Conservation (phyloP, 64 coral and sea anemone genomes). For the Exaiptasia diaphana region DNA sequence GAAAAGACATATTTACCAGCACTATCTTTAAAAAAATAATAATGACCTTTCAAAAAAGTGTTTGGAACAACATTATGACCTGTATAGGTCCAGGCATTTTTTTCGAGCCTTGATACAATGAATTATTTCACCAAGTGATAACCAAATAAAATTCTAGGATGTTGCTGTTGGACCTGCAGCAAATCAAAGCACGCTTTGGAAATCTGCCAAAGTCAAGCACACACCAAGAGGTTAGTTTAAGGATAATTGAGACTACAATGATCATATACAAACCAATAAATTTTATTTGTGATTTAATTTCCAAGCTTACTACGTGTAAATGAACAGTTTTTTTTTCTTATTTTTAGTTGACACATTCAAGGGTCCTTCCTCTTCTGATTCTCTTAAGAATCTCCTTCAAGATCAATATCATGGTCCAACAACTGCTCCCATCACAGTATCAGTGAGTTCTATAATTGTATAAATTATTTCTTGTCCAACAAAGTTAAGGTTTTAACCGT, state of each 20-base stretch:
- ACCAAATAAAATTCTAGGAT: no score
- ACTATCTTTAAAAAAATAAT: no score
- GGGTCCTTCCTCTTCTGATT: conserved; percentile 58
- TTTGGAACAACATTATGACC: no score
- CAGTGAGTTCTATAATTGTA: conserved; percentile 54
- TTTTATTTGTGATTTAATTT: no score
- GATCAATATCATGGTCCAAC: conserved; percentile 86
- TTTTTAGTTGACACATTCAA: conserved; percentile 91
- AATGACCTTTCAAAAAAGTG: no score
- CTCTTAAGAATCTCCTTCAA: conserved; percentile 47
- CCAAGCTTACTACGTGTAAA: neutral
- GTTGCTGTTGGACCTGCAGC: conserved; percentile 70
- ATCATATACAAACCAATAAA: no score
- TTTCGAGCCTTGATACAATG: no score
- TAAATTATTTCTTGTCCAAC: neutral
- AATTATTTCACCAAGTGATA: no score
- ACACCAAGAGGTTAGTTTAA: conserved; percentile 85
- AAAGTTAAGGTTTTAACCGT: neutral
- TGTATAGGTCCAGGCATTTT: no score
- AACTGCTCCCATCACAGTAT: conserved; percentile 89
- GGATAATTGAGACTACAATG: no score
- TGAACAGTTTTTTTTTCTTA: neutral
- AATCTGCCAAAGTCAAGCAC: conserved; percentile 92
- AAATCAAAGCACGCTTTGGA: conserved; percentile 84
- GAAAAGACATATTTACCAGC: no score